These are phyloP conservation scores for Enteromius unitaeniatus DNA, from an alignment of 2,797 vertebrate species.

Conservation along the genomic window DNA sequence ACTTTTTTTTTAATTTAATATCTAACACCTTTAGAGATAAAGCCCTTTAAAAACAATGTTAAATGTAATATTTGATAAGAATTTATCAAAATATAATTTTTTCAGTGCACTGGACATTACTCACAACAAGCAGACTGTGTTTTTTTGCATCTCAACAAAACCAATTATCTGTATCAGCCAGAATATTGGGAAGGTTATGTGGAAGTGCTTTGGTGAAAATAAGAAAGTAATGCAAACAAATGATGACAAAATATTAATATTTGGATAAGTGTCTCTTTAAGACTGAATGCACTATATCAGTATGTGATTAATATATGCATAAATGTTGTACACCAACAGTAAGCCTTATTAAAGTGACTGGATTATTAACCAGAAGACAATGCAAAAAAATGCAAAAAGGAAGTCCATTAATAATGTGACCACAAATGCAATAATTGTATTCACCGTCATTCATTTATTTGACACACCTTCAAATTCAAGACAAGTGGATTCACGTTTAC, in stretches of 20 bases:
- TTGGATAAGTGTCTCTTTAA: not conserved
- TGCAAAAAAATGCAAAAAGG: not conserved
- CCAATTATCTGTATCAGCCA: not conserved
- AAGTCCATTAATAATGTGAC: not conserved
- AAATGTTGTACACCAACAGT: not conserved
- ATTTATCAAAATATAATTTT: not conserved
- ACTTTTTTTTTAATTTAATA: not conserved
- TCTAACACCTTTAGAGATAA: not conserved
- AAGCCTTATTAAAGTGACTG: not conserved
- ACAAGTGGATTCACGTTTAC: constrained; percentile 22
- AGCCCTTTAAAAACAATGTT: not conserved
- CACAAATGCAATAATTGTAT: constrained; percentile 4
- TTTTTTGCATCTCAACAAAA: not conserved
- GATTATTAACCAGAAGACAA: not conserved
- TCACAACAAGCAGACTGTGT: not conserved
- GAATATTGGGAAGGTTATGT: not conserved
- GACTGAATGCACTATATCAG: constrained; percentile 9
- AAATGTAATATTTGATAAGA: not conserved
- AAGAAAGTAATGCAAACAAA: not conserved
- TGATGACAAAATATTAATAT: not conserved
- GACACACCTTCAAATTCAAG: constrained; percentile 10
- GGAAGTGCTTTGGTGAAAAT: not conserved
- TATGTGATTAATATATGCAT: constrained; percentile 50
- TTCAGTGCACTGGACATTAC: not conserved
- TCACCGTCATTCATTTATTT: not conserved